A percentile compares a stretch with the other conserved stretches of the same genome.
Evolutionary conservation across 2,797 vertebrate genomes (phyloP).

Genomic region (Pseudochaenichthys georgianus): DNA sequence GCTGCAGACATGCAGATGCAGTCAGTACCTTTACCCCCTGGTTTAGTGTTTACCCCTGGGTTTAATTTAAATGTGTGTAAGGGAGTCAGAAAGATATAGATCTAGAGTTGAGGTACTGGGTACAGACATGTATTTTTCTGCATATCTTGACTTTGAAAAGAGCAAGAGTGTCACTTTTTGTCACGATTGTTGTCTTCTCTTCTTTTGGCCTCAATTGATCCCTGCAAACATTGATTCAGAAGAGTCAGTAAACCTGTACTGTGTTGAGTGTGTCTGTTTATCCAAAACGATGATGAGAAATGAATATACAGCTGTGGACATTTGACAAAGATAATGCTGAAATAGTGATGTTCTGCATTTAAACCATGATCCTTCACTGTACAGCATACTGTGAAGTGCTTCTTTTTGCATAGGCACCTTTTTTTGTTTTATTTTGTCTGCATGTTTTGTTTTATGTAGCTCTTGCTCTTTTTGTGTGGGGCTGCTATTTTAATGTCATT

Average conservation of each 20-base stretch:
- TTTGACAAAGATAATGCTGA: slow-evolving; percentile 1
- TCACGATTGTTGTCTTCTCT: neutral
- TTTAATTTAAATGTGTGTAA: slow-evolving; percentile 11
- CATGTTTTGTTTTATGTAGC: neutral
- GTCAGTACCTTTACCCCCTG: slow-evolving; percentile 2
- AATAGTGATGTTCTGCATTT: slow-evolving; percentile 11
- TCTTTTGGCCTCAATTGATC: neutral
- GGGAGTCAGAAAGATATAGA: neutral
- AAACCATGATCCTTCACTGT: neutral
- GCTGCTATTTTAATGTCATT: no score
- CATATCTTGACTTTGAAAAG: neutral
- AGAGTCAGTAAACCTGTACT: neutral
- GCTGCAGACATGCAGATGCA: slow-evolving; percentile 35
- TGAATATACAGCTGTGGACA: slow-evolving; percentile 17
- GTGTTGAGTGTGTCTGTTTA: neutral
- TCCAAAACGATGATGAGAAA: neutral
- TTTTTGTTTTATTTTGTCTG: neutral
- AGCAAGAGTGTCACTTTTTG: neutral
- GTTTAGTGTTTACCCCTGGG: slow-evolving; percentile 20
- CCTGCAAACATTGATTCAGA: neutral
- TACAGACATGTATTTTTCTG: neutral
- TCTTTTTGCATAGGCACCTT: neutral
- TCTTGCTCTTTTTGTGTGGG: neutral
- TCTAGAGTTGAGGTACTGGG: neutral
- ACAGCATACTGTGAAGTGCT: neutral